Conservation (phyloP, 2,888 invertebrate genomes). For the Oasisia sp. region DNA sequence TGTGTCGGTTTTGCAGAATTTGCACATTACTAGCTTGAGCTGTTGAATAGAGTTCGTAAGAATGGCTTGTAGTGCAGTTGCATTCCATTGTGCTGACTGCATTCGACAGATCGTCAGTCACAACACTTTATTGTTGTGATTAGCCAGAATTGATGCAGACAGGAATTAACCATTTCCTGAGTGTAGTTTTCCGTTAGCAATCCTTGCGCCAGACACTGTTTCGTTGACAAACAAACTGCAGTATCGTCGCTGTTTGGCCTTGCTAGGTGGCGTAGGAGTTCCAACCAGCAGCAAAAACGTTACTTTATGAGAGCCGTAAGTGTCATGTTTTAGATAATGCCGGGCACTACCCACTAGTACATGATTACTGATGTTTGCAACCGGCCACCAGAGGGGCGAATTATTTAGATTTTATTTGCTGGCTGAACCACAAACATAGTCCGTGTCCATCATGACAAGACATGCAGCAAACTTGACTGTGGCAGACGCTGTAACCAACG, state of each 20-base stretch:
- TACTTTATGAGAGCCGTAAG: neutral
- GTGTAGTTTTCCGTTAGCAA: neutral
- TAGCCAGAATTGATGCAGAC: neutral
- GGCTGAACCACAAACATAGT: neutral
- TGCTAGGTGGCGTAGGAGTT: neutral
- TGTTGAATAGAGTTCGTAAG: neutral
- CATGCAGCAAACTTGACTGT: neutral
- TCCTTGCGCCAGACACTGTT: neutral
- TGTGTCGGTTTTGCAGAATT: neutral
- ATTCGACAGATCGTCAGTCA: neutral
- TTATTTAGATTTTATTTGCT: neutral
- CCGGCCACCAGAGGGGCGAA: neutral
- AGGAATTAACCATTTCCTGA: neutral
- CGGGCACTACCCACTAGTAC: neutral
- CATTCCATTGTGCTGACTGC: neutral
- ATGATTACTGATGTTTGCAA: slow-evolving; percentile 4
- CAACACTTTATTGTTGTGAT: neutral
- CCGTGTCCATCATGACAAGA: neutral
- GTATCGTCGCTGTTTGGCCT: neutral
- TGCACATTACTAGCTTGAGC: neutral
- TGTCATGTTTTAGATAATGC: neutral
- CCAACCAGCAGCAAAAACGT: neutral
- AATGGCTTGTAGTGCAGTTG: neutral
- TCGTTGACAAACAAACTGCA: neutral
- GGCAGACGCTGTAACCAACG: neutral